A percentile compares a stretch with the other conserved stretches of the same genome.
phyloP scores from a whole-genome alignment of 2,113 vertebrate species.

The Herpailurus yagouaroundi region DNA sequence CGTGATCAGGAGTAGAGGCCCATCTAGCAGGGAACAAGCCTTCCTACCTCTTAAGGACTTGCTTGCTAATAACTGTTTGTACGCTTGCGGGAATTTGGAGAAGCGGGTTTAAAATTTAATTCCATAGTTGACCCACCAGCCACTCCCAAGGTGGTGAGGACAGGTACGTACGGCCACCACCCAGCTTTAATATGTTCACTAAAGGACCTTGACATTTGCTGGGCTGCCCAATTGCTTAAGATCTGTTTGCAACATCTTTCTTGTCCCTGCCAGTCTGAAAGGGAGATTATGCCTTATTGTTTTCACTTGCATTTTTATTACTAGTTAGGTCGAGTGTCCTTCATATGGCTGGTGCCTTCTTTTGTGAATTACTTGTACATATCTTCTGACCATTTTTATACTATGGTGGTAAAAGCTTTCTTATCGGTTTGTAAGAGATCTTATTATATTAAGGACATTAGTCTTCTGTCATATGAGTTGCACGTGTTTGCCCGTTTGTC shows the following conservation, averaged over 20 bases:
- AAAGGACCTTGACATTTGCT: background rate
- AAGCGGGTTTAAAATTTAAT: background rate
- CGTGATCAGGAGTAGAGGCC: background rate
- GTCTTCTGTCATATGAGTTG: background rate
- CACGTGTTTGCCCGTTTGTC: constrained; percentile 2
- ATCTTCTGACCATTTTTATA: background rate
- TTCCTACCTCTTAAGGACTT: background rate
- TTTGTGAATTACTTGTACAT: background rate
- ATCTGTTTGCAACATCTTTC: background rate
- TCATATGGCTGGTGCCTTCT: background rate
- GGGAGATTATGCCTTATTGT: background rate
- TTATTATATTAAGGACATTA: constrained; percentile 37
- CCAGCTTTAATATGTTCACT: background rate
- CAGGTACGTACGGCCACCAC: background rate
- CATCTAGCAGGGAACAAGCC: background rate
- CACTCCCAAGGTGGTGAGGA: background rate
- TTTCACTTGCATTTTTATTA: constrained; percentile 20
- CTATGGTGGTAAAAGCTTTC: background rate
- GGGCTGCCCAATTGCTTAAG: background rate
- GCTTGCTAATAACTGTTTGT: background rate
- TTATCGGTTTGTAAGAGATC: constrained; percentile 14
- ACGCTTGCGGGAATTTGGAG: background rate
- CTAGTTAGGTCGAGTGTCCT: background rate
- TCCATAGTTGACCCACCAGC: background rate
- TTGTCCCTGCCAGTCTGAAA: background rate